Evolutionary conservation across 2,797 vertebrate genomes (phyloP).

Genomic region (Pipistrellus nathusii): DNA sequence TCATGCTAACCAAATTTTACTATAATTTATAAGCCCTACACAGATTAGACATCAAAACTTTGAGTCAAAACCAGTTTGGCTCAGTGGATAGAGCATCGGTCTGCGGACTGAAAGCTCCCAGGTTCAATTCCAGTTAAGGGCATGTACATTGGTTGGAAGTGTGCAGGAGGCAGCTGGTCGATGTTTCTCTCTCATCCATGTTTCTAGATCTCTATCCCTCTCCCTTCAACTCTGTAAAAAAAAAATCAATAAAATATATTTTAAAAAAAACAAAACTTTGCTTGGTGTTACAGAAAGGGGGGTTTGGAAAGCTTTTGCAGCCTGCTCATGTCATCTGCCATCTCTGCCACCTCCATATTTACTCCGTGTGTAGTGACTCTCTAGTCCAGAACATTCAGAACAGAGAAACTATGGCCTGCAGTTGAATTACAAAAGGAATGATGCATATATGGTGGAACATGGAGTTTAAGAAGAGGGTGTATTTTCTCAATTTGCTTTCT

Average conservation of each 20-base stretch:
- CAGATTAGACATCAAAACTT: background rate
- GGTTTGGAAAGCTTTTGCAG: background rate
- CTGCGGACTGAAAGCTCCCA: no score
- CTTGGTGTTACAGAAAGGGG: slow-evolving; percentile 10
- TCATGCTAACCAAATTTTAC: background rate
- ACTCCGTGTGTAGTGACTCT: background rate
- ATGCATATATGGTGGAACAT: background rate
- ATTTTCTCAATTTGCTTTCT: slow-evolving; percentile 57
- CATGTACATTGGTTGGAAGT: no score
- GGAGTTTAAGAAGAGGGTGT: background rate
- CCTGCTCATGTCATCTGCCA: background rate
- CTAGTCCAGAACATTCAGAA: background rate
- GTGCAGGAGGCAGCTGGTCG: no score
- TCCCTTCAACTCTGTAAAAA: no score
- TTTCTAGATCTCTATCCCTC: no score
- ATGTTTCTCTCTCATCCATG: no score
- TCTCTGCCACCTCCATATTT: background rate
- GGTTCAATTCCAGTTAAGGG: no score
- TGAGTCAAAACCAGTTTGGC: no score
- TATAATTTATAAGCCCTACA: background rate
- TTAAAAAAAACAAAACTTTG: no score
- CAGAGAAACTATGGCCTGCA: background rate
- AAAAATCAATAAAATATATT: no score
- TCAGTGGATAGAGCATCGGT: no score
- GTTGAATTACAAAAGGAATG: background rate